A percentile compares a stretch with the other conserved stretches of the same genome.
Evolutionary conservation across 1,140 invertebrate species (phyloP).

Genomic region (Patella vulgata): DNA sequence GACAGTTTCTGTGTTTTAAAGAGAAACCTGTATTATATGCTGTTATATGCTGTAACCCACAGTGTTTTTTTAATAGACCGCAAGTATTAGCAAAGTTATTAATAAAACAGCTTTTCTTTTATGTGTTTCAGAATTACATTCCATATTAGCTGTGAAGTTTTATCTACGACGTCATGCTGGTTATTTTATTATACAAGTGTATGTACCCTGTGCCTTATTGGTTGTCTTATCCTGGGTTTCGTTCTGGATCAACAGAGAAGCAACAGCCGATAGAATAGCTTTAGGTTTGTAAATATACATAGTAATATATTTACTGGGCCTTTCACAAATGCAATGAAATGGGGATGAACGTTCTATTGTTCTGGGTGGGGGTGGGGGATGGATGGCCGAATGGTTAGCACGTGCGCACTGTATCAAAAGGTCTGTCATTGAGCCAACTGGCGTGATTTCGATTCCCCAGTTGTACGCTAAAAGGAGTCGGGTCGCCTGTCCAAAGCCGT

Average conservation of each 20-base stretch:
- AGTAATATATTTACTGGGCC: not conserved
- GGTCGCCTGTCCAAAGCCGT: no score
- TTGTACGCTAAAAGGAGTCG: no score
- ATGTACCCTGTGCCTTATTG: constrained; percentile 46
- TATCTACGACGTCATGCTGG: constrained; percentile 43
- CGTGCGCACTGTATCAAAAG: no score
- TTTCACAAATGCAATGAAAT: not conserved
- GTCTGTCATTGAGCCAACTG: no score
- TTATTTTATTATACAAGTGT: constrained; percentile 53
- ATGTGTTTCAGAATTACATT: constrained; percentile 18
- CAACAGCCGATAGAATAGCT: constrained; percentile 85
- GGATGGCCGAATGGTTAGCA: no score
- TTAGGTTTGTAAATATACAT: constrained; percentile 78
- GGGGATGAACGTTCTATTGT: not conserved
- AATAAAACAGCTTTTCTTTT: no score
- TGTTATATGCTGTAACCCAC: no score
- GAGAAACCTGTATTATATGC: no score
- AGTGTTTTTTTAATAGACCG: no score
- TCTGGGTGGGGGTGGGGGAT: not conserved
- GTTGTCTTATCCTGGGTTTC: constrained; percentile 55
- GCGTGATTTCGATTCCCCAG: no score
- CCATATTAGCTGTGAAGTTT: constrained; percentile 37
- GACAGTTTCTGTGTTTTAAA: no score
- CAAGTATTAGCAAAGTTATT: no score
- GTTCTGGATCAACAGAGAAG: constrained; percentile 83